Base-by-base conservation (phyloP, 1,140 invertebrate species). In the Thaumatotibia leucotreta region DNA sequence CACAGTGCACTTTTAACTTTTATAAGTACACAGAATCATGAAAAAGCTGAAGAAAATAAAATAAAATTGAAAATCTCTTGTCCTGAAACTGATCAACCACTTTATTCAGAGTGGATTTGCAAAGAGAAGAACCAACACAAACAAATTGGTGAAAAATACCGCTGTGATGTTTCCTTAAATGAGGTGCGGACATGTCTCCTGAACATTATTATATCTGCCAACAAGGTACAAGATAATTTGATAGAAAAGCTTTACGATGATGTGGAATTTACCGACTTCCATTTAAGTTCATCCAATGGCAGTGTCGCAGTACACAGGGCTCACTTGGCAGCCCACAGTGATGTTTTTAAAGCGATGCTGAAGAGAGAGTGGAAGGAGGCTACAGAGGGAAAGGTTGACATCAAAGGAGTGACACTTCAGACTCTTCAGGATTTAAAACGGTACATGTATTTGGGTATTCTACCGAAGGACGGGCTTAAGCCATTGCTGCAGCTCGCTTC, bases 211-310 rank as follows among this genome's bases (percentile, higher is more conserved):
- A 52, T 24, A n/a, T 14, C 22, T 52, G 50, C 50, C 0, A 8
- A 24, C 22, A 52, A 52, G 1, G 50, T 11, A 4, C 4, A 52
- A 27, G n/a, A 23, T 11, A 9, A 11, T 27, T n/a, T 52, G 8
- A 20, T 27, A 14, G 72, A 72, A 0, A 49, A 63, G 3, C 69
- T 80, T 9, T 69, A 77, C 23, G 72, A 74, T 2, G 78, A 80
- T 45, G 52, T 14, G 1, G 76, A 75, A 5, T 35, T 78, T 10
- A 78, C 68, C 0, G 77, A 79, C 63, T 79, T 77, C 49, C 70
- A 77, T 35, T 49, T 81, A 10, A 67, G 72, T 17, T 68, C 77
- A 4, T 69, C 72, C 20, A 75, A 77, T 58, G 77, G 79, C 1
- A 68, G 72, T 0, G 69, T 82, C 9, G 66, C 52, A 5, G 45